Evolutionary conservation across 2,888 invertebrate genomes (phyloP).

Genomic region (Hirtodrosophila trivittata): DNA sequence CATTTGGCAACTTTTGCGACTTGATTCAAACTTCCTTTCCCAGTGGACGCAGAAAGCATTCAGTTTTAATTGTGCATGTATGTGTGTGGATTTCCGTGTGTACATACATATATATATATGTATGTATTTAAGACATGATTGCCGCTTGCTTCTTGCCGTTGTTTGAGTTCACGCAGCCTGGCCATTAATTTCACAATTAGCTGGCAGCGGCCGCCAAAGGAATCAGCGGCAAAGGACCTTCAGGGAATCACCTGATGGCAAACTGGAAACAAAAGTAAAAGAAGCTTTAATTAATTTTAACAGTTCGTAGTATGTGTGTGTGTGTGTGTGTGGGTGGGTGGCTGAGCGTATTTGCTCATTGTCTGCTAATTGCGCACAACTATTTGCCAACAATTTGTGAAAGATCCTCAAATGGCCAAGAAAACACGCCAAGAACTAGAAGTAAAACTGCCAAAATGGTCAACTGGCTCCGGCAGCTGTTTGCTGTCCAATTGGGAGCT

Average conservation of each 20-base stretch:
- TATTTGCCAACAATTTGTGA: slow-evolving; percentile 54
- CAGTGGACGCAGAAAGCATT: slow-evolving; percentile 38
- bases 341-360: slow-evolving; percentile 30
- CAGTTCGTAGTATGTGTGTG: slow-evolving; percentile 7
- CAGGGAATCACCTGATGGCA: slow-evolving; percentile 50
- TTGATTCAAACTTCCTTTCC: slow-evolving; percentile 64
- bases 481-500: slow-evolving; percentile 30
- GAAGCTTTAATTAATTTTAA: slow-evolving; percentile 69
- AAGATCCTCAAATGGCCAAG: slow-evolving; percentile 28
- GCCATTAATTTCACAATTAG: slow-evolving; percentile 77
- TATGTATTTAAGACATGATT: slow-evolving; percentile 40
- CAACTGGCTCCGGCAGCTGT: slow-evolving; percentile 41
- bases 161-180: slow-evolving; percentile 72
- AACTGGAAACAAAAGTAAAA: slow-evolving; percentile 39
- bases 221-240: slow-evolving; percentile 7
- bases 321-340: slow-evolving; percentile 17
- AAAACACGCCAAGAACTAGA: slow-evolving; percentile 26
- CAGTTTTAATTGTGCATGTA: slow-evolving; percentile 5
- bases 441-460: slow-evolving; percentile 25
- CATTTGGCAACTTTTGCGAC: slow-evolving; percentile 73
- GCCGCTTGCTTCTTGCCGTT: slow-evolving; percentile 64
- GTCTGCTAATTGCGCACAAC: slow-evolving; percentile 51
- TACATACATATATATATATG: neutral
- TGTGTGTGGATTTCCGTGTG: slow-evolving; percentile 1
- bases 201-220: slow-evolving; percentile 24